Percentiles rank a stretch among this genome's conserved stretches.
Evolutionary conservation across 2,113 vertebrate genomes (phyloP).

Genomic region (Triplophysa tibetana): DNA sequence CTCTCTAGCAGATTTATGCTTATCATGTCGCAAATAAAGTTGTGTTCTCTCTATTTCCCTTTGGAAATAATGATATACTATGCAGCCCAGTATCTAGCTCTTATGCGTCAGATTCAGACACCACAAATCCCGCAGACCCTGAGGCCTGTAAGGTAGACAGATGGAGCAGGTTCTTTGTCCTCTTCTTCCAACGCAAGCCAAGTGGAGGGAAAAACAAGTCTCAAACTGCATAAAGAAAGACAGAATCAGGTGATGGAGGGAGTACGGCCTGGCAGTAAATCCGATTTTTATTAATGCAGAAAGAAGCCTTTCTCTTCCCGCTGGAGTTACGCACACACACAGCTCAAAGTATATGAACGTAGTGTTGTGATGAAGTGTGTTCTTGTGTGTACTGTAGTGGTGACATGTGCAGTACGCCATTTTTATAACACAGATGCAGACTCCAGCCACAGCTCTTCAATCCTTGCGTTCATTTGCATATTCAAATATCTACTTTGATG

Average conservation of each 20-base stretch:
- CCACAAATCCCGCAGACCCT: background rate
- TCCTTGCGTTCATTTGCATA: background rate
- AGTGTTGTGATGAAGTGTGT: slow-evolving; percentile 4
- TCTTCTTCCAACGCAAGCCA: background rate
- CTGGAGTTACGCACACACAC: slow-evolving; percentile 42
- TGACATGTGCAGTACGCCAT: background rate
- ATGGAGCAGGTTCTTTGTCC: background rate
- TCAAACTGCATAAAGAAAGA: background rate
- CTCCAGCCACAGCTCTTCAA: background rate
- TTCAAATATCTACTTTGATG: background rate
- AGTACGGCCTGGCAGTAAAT: slow-evolving; percentile 64
- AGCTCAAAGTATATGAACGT: background rate
- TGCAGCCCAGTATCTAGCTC: background rate
- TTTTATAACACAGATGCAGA: background rate
- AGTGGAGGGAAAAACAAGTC: background rate
- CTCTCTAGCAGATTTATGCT: too few species aligned
- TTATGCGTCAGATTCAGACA: background rate
- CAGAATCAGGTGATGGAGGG: slow-evolving; percentile 40
- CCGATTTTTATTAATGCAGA: slow-evolving; percentile 55
- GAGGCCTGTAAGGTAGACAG: background rate
- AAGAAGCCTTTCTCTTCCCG: slow-evolving; percentile 45
- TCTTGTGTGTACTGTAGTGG: background rate
- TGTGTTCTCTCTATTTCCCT: background rate
- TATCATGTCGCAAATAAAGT: background rate
- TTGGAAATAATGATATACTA: too few species aligned